phyloP scores from a whole-genome alignment of 2,113 vertebrate species.

The Triplophysa rosa region DNA sequence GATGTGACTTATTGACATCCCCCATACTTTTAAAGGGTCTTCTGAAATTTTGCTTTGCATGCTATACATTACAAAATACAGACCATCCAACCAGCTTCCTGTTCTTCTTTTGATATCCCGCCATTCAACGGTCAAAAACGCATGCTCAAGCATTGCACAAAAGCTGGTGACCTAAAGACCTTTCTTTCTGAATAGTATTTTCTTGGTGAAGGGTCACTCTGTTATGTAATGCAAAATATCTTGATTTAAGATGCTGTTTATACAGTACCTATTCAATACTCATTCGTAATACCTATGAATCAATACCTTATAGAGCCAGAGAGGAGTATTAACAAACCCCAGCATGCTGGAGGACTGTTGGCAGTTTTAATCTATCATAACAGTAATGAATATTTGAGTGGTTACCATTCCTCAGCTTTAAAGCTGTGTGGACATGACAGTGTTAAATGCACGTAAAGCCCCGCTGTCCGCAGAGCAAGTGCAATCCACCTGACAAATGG shows the following conservation, averaged over 20 bases:
- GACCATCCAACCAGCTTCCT: not conserved
- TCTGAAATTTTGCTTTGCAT: not conserved
- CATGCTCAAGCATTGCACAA: not conserved
- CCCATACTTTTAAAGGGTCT: not conserved
- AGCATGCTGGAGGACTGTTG: not conserved
- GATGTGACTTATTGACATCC: conserved; percentile 4
- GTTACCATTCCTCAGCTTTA: conserved; percentile 41
- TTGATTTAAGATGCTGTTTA: not conserved
- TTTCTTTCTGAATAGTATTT: not conserved
- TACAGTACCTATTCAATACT: not conserved
- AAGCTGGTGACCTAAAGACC: not conserved
- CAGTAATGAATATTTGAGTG: conserved; percentile 48
- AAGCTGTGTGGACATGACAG: conserved; percentile 29
- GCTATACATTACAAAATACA: not conserved
- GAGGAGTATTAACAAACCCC: not conserved
- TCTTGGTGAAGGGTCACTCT: not conserved
- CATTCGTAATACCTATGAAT: conserved; percentile 14
- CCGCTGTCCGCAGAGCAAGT: conserved; percentile 1
- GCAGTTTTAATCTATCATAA: conserved; percentile 42
- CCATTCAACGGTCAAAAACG: not conserved
- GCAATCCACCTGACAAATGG: conserved; percentile 52
- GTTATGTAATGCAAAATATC: conserved; percentile 18
- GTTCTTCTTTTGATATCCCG: not conserved
- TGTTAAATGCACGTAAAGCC: conserved; percentile 39
- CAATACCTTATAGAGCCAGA: not conserved